Evolutionary conservation across 2,888 invertebrate genomes (phyloP), one percentile per base, ranked within the genome.

Genomic region (Shargacucullia verbasci): DNA sequence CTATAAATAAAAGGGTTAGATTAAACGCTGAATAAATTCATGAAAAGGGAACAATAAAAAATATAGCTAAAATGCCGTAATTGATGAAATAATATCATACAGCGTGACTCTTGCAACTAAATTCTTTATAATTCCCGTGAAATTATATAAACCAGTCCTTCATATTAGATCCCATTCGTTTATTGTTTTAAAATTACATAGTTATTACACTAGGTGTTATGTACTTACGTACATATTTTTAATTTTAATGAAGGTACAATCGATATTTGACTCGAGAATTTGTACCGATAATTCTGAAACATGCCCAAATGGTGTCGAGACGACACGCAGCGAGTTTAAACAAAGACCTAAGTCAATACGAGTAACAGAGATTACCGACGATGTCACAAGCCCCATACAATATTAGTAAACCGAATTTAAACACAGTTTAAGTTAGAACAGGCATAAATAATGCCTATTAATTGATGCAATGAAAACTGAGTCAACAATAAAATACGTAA

Each of bases 281-380:
- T 7, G 15, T 31, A n/a, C 33, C 11, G 2, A 20, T 34, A 14
- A 56, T 14, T 11, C 13, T 10, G 12, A 57, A 54, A 41, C 25
- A 40, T 47, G 38, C 35, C 31, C 35, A 46, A 58, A 58, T 55
- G 39, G 33, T 59, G 44, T 25, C 44, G 14, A 50, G 37, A n/a
- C 38, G 37, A 33, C n/a, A 40, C 14, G 45, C 39, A 40, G 27
- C n/a, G 38, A 31, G 40, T 33, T 65, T 15, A 55, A 56, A 65
- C 52, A 55, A 61, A 50, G 49, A 13, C 55, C 46, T 54, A 41
- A 59, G 50, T 44, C 53, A 70, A 70, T 56, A 59, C 38, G 29
- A 53, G 40, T 47, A 40, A 46, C 57, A 41, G 20, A 20, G 20
- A 33, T 29, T 31, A 15, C 20, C 11, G 38, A 20, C 39, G 11